phyloP scores from a whole-genome alignment of 2,113 vertebrate species.

The Chauna torquata region DNA sequence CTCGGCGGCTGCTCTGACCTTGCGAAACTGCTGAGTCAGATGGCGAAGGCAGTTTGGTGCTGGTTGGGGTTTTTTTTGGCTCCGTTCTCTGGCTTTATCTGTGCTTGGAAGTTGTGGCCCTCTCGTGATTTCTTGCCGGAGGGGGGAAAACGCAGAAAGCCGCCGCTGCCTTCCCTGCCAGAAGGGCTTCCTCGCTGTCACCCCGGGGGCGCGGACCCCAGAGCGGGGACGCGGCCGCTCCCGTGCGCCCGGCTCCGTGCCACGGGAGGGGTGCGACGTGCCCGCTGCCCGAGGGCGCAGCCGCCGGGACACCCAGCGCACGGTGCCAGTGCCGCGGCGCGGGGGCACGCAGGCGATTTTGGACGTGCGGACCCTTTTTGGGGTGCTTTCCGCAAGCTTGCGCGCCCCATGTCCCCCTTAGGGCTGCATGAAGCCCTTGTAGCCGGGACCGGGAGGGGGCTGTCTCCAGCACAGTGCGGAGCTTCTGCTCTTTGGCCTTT shows the following conservation, averaged over 20 bases:
- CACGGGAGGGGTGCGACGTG: too few relatives aligned
- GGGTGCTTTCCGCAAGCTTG: not conserved
- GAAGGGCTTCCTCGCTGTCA: not conserved
- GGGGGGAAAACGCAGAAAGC: too few relatives aligned
- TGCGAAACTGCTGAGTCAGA: constrained; percentile 48
- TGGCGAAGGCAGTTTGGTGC: not conserved
- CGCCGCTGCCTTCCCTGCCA: not conserved
- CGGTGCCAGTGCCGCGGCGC: too few relatives aligned
- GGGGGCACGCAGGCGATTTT: accelerated
- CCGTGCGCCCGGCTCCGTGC: not conserved
- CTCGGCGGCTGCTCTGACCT: constrained; percentile 29
- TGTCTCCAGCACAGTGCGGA: accelerated
- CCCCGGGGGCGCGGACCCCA: not conserved
- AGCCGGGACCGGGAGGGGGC: accelerated
- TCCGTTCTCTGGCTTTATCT: not conserved
- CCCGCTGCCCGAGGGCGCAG: too few relatives aligned
- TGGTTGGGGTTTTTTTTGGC: not conserved
- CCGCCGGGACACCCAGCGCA: too few relatives aligned
- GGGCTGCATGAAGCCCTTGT: not conserved
- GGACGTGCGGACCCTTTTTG: not conserved
- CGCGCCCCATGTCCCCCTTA: accelerated
- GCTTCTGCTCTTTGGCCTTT: not conserved
- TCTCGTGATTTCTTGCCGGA: too few relatives aligned
- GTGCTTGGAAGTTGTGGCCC: too few relatives aligned
- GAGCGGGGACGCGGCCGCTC: too few relatives aligned